phyloP scores from a whole-genome alignment of 2,113 vertebrate genomes.

The Oreocharis arfaki region DNA sequence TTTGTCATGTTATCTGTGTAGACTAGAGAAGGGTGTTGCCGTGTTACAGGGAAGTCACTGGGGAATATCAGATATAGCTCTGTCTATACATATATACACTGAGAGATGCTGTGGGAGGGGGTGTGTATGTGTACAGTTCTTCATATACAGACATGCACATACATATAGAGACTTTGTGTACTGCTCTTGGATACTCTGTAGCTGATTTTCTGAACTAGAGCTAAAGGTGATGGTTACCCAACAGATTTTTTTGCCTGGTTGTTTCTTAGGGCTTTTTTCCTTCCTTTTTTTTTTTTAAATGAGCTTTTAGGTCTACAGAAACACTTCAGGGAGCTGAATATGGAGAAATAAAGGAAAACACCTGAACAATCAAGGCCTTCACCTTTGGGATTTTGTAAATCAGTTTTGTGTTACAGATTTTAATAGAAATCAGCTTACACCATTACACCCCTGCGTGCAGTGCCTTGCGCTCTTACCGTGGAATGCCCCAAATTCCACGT shows the following conservation, averaged over 20 bases:
- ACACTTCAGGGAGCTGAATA: neutral
- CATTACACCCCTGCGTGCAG: neutral
- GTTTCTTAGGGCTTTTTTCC: fast-evolving
- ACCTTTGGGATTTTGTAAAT: neutral
- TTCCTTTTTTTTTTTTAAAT: neutral
- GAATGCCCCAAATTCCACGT: neutral
- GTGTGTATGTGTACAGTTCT: fast-evolving
- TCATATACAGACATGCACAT: fast-evolving
- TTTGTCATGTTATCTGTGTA: neutral
- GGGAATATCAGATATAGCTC: neutral
- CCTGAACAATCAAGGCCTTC: neutral
- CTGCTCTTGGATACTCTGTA: neutral
- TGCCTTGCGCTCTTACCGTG: neutral
- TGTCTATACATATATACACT: too few relatives aligned
- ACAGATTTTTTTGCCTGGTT: neutral
- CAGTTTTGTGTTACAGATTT: neutral
- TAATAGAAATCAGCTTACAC: neutral
- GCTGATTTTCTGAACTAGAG: neutral
- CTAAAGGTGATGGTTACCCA: neutral
- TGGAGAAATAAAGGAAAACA: neutral
- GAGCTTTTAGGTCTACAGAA: neutral
- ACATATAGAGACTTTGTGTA: neutral
- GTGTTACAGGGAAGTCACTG: neutral
- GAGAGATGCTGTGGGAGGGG: fast-evolving
- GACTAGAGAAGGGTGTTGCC: neutral